Conservation (phyloP, 2,113 vertebrate genomes). For the Atherinomorus stipes region DNA sequence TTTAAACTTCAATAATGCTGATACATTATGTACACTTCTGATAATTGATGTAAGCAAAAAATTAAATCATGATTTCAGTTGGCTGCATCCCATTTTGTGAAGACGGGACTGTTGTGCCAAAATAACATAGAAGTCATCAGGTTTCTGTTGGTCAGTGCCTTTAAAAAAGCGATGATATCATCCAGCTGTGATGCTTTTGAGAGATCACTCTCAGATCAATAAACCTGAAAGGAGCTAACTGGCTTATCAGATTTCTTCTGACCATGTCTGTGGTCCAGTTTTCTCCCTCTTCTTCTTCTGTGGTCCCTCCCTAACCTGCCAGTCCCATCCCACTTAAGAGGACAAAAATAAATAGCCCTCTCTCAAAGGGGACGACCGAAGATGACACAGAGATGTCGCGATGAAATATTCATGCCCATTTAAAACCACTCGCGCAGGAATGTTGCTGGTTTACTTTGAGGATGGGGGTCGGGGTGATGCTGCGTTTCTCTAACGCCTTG, state of each 20-base stretch:
- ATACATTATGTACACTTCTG: background rate
- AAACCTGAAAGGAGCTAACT: conserved; percentile 52
- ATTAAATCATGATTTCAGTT: background rate
- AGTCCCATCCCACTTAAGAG: conserved; percentile 51
- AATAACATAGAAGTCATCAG: no score
- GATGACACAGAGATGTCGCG: conserved; percentile 62
- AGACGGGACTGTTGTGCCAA: background rate
- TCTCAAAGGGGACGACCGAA: conserved; percentile 36
- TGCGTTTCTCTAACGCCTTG: conserved; percentile 18
- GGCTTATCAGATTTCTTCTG: conserved; percentile 71
- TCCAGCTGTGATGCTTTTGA: conserved; percentile 41
- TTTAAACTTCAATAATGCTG: conserved; percentile 15
- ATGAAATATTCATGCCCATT: conserved; percentile 80
- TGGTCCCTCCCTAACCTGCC: conserved; percentile 34
- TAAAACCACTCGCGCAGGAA: conserved; percentile 69
- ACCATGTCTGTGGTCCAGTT: conserved; percentile 38
- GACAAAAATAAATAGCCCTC: conserved; percentile 71
- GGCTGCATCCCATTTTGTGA: background rate
- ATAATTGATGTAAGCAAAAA: background rate
- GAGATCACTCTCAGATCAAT: conserved; percentile 67
- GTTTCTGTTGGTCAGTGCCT: no score
- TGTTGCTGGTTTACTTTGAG: conserved; percentile 58
- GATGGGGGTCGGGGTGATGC: conserved; percentile 52
- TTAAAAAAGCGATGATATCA: conserved; percentile 48
- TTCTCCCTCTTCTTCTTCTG: conserved; percentile 1